A percentile compares a stretch with the other conserved stretches of the same genome.
phyloP scores from a whole-genome alignment of 2,888 invertebrate genomes.

The Falcaria lacertinaria region DNA sequence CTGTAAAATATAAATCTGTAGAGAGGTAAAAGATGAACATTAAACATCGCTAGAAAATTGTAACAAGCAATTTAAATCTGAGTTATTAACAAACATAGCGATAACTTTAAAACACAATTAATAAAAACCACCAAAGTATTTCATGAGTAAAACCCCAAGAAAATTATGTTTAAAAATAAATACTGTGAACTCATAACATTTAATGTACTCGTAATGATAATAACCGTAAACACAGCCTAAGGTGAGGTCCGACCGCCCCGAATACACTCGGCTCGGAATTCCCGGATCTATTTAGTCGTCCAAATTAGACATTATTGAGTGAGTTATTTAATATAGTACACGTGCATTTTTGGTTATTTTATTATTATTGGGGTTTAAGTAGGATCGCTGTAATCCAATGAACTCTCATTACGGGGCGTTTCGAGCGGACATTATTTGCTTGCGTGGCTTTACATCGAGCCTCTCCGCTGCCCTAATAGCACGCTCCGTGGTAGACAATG shows the following conservation, averaged over 20 bases:
- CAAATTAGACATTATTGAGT: conserved; percentile 72
- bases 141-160: conserved; percentile 16
- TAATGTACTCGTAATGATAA: conserved; percentile 68
- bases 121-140: conserved; percentile 16
- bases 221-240: conserved; percentile 54
- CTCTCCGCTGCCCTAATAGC: conserved; percentile 65
- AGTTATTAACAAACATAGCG: conserved; percentile 4
- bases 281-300: conserved; percentile 31
- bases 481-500: conserved; percentile 56
- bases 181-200: conserved; percentile 45
- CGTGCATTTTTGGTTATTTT: conserved; percentile 78
- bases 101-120: background rate
- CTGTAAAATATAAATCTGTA: too few relatives aligned
- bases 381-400: conserved; percentile 72
- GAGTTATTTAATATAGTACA: conserved; percentile 75
- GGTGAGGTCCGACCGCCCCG: conserved; percentile 38
- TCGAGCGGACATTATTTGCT: conserved; percentile 71
- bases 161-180: conserved; percentile 42
- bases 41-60: too few relatives aligned
- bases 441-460: conserved; percentile 55
- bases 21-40: too few relatives aligned
- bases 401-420: conserved; percentile 73
- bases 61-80: conserved; percentile 13
- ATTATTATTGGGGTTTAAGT: conserved; percentile 71
- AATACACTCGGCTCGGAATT: conserved; percentile 36